phyloP scores from a whole-genome alignment of 2,888 invertebrate species.

The Drosophila koepferae region DNA sequence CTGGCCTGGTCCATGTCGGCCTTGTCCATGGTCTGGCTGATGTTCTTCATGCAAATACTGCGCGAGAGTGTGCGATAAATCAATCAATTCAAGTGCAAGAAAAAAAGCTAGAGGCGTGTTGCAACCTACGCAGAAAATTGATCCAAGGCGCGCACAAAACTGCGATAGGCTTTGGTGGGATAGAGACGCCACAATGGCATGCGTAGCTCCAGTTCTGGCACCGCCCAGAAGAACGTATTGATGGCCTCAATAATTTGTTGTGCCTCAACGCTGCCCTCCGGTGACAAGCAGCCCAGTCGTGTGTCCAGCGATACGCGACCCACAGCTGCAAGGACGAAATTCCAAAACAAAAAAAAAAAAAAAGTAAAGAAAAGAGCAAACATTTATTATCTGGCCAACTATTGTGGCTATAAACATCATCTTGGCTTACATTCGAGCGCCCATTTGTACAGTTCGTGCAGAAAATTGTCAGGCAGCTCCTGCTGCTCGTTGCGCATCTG shows the following conservation, averaged over 20 bases:
- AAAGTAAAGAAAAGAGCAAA: neutral
- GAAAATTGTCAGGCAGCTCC: conserved; percentile 92
- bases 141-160: conserved; percentile 90
- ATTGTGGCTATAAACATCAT: conserved; percentile 9
- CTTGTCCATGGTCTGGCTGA: conserved; percentile 86
- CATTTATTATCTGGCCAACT: neutral
- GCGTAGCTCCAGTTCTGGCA: conserved; percentile 90
- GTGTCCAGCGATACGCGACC: conserved; percentile 93
- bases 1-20: conserved; percentile 78
- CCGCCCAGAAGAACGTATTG: conserved; percentile 91
- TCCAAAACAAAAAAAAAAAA: too few species aligned
- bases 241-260: conserved; percentile 92
- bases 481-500: conserved; percentile 87
- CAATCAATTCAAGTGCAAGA: conserved; percentile 18
- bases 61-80: conserved; percentile 19
- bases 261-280: conserved; percentile 88
- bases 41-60: conserved; percentile 87
- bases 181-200: conserved; percentile 91
- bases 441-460: conserved; percentile 96
- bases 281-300: conserved; percentile 90
- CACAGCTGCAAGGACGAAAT: conserved; percentile 87
- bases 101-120: neutral
- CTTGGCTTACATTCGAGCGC: conserved; percentile 93
- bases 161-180: conserved; percentile 89
- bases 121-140: conserved; percentile 89